These are phyloP conservation scores for Listrodromus nycthemerus DNA, from an alignment of 2,888 invertebrate species.

Conservation along the genomic window DNA sequence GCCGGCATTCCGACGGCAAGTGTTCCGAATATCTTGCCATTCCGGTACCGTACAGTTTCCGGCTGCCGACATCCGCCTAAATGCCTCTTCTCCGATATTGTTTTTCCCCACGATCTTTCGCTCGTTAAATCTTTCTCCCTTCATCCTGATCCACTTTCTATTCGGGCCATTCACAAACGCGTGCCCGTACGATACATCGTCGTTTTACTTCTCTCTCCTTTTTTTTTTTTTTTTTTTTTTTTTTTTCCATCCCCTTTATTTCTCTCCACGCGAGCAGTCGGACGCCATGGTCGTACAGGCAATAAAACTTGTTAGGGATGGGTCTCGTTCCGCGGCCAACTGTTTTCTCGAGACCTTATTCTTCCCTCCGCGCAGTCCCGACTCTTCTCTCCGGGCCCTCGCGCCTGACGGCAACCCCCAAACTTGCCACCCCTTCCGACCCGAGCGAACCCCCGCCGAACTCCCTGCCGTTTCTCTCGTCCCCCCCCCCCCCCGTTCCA, in stretches of 20 bases:
- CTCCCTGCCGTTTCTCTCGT: conserved; percentile 41
- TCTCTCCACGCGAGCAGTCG: conserved; percentile 48
- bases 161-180: conserved; percentile 10
- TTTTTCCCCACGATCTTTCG: conserved; percentile 47
- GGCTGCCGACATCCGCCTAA: conserved; percentile 12
- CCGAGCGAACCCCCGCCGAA: not conserved
- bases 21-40: conserved; percentile 53
- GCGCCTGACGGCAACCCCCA: conserved; percentile 18
- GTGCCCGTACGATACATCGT: conserved; percentile 10
- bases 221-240: not conserved
- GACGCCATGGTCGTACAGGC: conserved; percentile 56
- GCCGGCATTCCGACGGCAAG: conserved; percentile 33
- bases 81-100: conserved; percentile 61
- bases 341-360: conserved; percentile 60
- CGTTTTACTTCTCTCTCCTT: conserved; percentile 15
- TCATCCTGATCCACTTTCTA: not conserved
- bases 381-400: conserved; percentile 26
- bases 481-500: conserved; percentile 54
- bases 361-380: conserved; percentile 36
- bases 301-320: conserved; percentile 65
- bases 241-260: not conserved
- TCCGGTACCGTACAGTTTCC: conserved; percentile 12
- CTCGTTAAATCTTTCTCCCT: conserved; percentile 18
- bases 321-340: conserved; percentile 65
- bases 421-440: conserved; percentile 10